phyloP scores from a whole-genome alignment of 2,113 vertebrate genomes.

The Alces alces region DNA sequence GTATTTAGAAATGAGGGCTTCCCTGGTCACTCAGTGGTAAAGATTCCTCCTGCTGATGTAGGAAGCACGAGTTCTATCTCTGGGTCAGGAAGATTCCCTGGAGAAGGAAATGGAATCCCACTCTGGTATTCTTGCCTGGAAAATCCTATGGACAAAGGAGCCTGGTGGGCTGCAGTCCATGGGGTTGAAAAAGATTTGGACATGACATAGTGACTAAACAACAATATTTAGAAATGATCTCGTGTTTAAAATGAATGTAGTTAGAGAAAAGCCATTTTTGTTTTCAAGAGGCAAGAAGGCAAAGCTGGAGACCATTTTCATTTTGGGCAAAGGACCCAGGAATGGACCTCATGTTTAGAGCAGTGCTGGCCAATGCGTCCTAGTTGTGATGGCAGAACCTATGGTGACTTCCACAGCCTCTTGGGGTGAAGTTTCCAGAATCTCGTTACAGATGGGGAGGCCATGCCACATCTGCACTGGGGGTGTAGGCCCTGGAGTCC shows the following conservation, averaged over 20 bases:
- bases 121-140: neutral
- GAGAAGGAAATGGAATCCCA: neutral
- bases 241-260: neutral
- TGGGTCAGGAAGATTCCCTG: neutral
- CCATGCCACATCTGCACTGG: neutral
- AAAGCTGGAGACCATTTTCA: rapidly evolving
- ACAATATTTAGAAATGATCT: neutral
- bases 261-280: neutral
- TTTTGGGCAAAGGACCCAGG: rapidly evolving
- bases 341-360: rapidly evolving
- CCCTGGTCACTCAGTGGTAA: neutral
- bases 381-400: rapidly evolving
- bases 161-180: neutral
- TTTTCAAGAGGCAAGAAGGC: neutral
- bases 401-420: rapidly evolving
- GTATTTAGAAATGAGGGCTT: neutral
- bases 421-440: neutral
- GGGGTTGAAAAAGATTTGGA: neutral
- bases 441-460: neutral
- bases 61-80: neutral
- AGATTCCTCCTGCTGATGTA: neutral
- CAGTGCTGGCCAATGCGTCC: rapidly evolving
- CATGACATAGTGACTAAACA: neutral
- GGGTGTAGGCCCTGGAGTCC: too few relatives aligned
- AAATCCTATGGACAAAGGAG: neutral